A percentile compares a stretch with the other conserved stretches of the same genome.
These are phyloP conservation scores for Quadroppia sp. DNA, from an alignment of 2,888 invertebrate genomes.

Conservation along the genomic window DNA sequence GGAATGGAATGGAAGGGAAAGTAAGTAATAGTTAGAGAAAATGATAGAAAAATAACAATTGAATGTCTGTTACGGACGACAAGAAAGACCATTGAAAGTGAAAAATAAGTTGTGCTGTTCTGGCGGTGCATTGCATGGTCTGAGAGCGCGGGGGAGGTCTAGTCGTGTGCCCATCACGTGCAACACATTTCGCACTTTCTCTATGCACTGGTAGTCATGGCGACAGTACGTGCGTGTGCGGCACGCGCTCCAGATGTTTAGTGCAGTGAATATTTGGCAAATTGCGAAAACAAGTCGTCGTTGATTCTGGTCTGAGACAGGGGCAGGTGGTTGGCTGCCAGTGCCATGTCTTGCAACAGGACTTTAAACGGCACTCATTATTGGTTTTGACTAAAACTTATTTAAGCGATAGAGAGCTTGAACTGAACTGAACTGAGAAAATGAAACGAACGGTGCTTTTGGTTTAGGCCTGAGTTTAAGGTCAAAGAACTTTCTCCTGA, in stretches of 20 bases:
- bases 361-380: slow-evolving; percentile 37
- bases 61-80: slow-evolving; percentile 17
- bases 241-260: slow-evolving; percentile 39
- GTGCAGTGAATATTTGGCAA: slow-evolving; percentile 18
- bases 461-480: slow-evolving; percentile 12
- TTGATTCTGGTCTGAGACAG: slow-evolving; percentile 31
- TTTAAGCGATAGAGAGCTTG: slow-evolving; percentile 23
- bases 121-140: not conserved
- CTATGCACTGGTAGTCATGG: slow-evolving; percentile 17
- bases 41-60: not conserved
- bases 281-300: slow-evolving; percentile 37
- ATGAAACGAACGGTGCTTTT: not conserved
- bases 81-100: slow-evolving; percentile 24
- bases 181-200: slow-evolving; percentile 22
- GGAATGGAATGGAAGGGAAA: not conserved
- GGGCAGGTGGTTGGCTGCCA: slow-evolving; percentile 29
- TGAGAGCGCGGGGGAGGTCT: slow-evolving; percentile 31
- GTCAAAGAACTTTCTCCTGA: slow-evolving; percentile 37
- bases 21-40: slow-evolving; percentile 16
- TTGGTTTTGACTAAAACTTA: slow-evolving; percentile 32
- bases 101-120: slow-evolving; percentile 22
- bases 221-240: slow-evolving; percentile 30
- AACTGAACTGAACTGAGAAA: slow-evolving; percentile 25
- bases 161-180: slow-evolving; percentile 37
- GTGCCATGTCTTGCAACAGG: slow-evolving; percentile 34